phyloP scores from a whole-genome alignment of 2,888 invertebrate genomes.

The Diplolepis rosae region DNA sequence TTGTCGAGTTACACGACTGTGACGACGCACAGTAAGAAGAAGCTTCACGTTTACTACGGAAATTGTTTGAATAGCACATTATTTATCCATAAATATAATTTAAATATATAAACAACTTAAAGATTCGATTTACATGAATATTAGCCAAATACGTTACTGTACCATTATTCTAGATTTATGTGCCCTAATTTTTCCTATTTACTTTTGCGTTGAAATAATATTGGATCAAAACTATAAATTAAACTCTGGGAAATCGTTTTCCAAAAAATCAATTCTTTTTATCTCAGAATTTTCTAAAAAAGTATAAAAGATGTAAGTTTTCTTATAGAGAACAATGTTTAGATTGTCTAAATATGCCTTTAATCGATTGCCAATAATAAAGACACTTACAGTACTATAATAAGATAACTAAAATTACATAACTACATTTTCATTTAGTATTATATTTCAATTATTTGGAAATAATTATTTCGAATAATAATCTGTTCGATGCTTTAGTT shows the following conservation, averaged over 20 bases:
- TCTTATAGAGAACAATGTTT: background rate
- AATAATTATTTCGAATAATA: too few species aligned
- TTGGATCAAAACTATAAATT: background rate
- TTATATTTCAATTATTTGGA: too few species aligned
- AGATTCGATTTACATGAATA: conserved; percentile 21
- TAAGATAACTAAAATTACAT: too few species aligned
- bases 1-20: conserved; percentile 18
- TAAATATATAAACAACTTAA: background rate
- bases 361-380: too few species aligned
- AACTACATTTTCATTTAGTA: too few species aligned
- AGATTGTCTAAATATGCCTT: too few species aligned
- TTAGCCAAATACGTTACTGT: background rate
- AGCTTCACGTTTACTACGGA: background rate
- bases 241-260: background rate
- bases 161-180: background rate
- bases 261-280: background rate
- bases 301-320: background rate
- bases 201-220: background rate
- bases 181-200: background rate
- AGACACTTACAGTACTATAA: too few species aligned
- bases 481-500: too few species aligned
- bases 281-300: background rate
- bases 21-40: background rate
- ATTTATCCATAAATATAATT: background rate
- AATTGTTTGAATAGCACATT: conserved; percentile 25